Base-by-base conservation (phyloP, 2,113 vertebrate genomes). In the Cairina moschata region DNA sequence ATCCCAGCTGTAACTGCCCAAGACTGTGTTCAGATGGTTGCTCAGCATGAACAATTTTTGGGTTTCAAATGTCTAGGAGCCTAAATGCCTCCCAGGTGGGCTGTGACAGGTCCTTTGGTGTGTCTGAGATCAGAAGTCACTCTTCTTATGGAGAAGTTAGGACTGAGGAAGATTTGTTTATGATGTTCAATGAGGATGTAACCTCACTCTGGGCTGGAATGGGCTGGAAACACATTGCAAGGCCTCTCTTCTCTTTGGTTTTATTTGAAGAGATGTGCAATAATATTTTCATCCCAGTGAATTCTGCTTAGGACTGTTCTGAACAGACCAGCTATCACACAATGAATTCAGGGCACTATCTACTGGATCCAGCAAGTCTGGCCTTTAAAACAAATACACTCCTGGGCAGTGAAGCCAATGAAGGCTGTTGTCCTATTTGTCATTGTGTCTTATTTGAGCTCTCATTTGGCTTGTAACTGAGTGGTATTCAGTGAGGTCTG, bases 261-360 rank as follows among this genome's bases (percentile, higher is more conserved):
- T 94, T 66, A 73, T 91, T 91, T 50, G 91, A 40, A 86, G 86
- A 88, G 94, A 93, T 88, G 79, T 88, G 83, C 0, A 0, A 71
- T 68, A 84, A 90, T 86, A 36, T 86, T 96, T 96, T 92, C 93
- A 93, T 93, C 85, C 95, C 60, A 62, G 32, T 0, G 6, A 94
- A 86, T 93, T 82, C 66, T 93, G 91, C 88, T 36, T 2, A 93
- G 83, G 90, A 82, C 88, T 54, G 38, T 1, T 81, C 26, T 92
- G 88, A 78, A 90, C 54, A 65, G 90, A 50, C 34, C 83, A 90
- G 73, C 88, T 94, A 88, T 83, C 75, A 86, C 82, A 90, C 87
- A 88, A 74, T 56, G 87, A 75, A 84, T 86, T 80, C 94, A 88
- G 74, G 81, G 42, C 92, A 82, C 48, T 91, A 54, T 83, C 80